Conservation (phyloP, 2,113 vertebrate genomes). For the Bos indicus region DNA sequence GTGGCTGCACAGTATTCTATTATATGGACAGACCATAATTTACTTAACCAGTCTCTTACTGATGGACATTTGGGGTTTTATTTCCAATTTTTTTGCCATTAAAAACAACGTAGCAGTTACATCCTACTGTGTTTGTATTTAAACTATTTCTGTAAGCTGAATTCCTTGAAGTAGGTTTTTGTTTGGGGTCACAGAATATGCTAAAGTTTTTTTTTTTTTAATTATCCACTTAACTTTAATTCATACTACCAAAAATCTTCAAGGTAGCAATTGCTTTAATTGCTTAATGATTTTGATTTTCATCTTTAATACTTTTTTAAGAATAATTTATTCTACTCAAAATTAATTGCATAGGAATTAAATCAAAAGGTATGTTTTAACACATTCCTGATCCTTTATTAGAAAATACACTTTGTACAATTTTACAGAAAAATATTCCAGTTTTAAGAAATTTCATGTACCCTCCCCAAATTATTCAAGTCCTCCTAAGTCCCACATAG, state of each 20-base stretch:
- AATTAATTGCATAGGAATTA: constrained; percentile 53
- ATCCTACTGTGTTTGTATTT: background rate
- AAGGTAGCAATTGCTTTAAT: constrained; percentile 44
- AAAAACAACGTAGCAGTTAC: constrained; percentile 19
- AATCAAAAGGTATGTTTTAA: constrained; percentile 51
- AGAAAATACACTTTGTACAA: constrained; percentile 30
- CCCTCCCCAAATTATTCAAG: constrained; percentile 19
- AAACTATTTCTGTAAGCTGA: constrained; percentile 29
- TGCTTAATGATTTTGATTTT: constrained; percentile 65
- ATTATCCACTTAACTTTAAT: constrained; percentile 44
- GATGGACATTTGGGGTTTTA: background rate
- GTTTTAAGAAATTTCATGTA: constrained; percentile 32
- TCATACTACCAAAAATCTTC: constrained; percentile 25
- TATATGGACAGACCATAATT: constrained; percentile 22
- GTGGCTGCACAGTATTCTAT: constrained; percentile 32
- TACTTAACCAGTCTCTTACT: constrained; percentile 24
- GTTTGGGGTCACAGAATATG: background rate
- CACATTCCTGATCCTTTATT: constrained; percentile 28
- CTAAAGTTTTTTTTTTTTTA: background rate
- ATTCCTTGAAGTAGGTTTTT: background rate
- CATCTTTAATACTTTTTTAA: constrained; percentile 53
- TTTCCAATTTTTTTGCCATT: constrained; percentile 17
- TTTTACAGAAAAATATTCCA: constrained; percentile 13
- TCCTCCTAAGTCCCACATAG: constrained; percentile 1
- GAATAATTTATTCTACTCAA: constrained; percentile 55